Evolutionary conservation across 2,888 invertebrate genomes (phyloP).

Genomic region (Ormyrus thymus): DNA sequence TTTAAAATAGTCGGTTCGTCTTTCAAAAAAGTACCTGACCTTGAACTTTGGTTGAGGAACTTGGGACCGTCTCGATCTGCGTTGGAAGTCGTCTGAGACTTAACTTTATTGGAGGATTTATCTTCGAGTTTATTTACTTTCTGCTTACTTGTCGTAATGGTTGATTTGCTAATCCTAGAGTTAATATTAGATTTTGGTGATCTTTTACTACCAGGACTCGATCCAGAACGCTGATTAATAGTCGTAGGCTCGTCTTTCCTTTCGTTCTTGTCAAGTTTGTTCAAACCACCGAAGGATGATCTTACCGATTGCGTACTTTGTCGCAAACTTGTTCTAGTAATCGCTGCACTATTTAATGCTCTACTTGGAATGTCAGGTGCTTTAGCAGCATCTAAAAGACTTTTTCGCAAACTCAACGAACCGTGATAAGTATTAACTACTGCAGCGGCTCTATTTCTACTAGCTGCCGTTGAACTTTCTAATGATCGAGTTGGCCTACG

Average conservation of each 20-base stretch:
- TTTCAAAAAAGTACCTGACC: slow-evolving; percentile 85
- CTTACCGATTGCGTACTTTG: slow-evolving; percentile 60
- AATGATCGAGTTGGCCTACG: slow-evolving; percentile 68
- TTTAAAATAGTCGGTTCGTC: slow-evolving; percentile 83
- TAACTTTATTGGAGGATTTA: slow-evolving; percentile 61
- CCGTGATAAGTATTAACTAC: slow-evolving; percentile 69
- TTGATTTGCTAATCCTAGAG: slow-evolving; percentile 60
- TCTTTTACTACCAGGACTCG: slow-evolving; percentile 69
- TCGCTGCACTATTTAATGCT: slow-evolving; percentile 58
- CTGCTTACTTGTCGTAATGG: slow-evolving; percentile 58
- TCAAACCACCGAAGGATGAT: slow-evolving; percentile 46
- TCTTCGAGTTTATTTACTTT: slow-evolving; percentile 59
- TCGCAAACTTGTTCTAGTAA: slow-evolving; percentile 57
- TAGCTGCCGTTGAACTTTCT: slow-evolving; percentile 71
- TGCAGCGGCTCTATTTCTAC: slow-evolving; percentile 69
- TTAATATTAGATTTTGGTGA: slow-evolving; percentile 68
- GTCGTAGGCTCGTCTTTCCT: slow-evolving; percentile 61
- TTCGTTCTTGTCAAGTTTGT: slow-evolving; percentile 60
- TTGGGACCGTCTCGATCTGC: slow-evolving; percentile 58
- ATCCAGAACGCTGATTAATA: slow-evolving; percentile 65
- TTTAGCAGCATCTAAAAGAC: slow-evolving; percentile 77
- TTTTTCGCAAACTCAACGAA: slow-evolving; percentile 76
- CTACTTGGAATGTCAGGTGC: slow-evolving; percentile 76
- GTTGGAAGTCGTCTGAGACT: slow-evolving; percentile 60
- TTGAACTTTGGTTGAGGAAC: slow-evolving; percentile 75